Conservation (phyloP, 2,888 invertebrate species). For the Calameuta pallipes region DNA sequence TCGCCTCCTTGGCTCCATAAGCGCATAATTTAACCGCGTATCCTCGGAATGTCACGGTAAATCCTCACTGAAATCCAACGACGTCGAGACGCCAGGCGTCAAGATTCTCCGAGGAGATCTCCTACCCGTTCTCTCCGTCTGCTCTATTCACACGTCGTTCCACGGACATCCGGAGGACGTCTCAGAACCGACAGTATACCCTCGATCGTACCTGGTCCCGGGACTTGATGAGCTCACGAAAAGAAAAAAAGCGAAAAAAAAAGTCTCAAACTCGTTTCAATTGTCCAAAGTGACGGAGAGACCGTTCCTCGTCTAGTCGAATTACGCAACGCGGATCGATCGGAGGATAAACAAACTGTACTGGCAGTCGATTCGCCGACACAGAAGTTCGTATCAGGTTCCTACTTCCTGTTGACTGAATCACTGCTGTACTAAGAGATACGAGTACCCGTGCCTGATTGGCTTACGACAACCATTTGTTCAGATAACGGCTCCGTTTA, state of each 20-base stretch:
- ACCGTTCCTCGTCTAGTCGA: background rate
- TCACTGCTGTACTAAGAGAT: conserved; percentile 14
- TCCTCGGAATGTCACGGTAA: conserved; percentile 28
- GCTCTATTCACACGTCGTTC: background rate
- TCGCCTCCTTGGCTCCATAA: conserved; percentile 33
- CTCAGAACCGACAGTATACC: background rate
- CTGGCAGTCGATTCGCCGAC: conserved; percentile 10
- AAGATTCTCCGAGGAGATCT: background rate
- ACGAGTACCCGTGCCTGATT: background rate
- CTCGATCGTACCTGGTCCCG: background rate
- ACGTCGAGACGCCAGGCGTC: background rate
- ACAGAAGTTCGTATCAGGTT: conserved; percentile 25
- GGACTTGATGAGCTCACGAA: background rate
- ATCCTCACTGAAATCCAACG: background rate
- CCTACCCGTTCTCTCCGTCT: background rate
- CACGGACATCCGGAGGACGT: background rate
- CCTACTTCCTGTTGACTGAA: conserved; percentile 28
- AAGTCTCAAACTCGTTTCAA: background rate
- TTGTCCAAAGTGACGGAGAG: background rate
- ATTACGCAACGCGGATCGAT: conserved; percentile 4
- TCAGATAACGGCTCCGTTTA: conserved; percentile 30
- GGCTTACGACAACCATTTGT: conserved; percentile 9
- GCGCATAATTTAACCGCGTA: conserved; percentile 32
- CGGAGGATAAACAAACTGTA: conserved; percentile 6
- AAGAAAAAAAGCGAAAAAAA: too few species aligned